phyloP scores from a whole-genome alignment of 2,113 vertebrate genomes.

The Callionymus lyra region DNA sequence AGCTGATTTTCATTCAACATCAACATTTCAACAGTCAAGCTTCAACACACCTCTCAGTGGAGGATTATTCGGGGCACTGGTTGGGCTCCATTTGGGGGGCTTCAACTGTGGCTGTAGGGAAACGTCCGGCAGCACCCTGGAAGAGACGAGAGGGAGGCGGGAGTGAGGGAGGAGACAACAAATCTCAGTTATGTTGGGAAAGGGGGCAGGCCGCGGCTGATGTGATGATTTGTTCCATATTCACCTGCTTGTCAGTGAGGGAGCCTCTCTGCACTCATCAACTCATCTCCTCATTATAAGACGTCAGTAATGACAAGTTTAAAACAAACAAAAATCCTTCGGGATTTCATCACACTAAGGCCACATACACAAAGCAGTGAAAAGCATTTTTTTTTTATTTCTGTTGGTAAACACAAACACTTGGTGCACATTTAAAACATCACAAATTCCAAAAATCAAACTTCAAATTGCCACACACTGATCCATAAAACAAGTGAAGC shows the following conservation, averaged over 20 bases:
- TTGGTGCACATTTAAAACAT: constrained; percentile 20
- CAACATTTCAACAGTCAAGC: no score
- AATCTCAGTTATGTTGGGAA: constrained; percentile 53
- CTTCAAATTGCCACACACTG: constrained; percentile 16
- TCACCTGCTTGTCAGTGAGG: constrained; percentile 45
- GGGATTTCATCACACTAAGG: constrained; percentile 39
- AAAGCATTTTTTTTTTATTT: constrained; percentile 58
- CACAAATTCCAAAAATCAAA: constrained; percentile 22
- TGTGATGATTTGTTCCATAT: constrained; percentile 49
- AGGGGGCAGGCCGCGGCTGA: constrained; percentile 35
- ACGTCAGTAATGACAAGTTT: no score
- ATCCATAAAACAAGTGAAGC: constrained; percentile 7
- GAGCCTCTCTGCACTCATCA: constrained; percentile 25
- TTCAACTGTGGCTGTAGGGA: constrained; percentile 32
- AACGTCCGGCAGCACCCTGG: constrained; percentile 55
- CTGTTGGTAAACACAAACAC: constrained; percentile 41
- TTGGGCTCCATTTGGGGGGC: constrained; percentile 33
- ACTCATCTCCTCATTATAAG: no score
- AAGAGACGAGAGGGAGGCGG: constrained; percentile 58
- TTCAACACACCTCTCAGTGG: constrained; percentile 32
- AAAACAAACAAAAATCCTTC: constrained; percentile 12
- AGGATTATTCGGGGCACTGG: constrained; percentile 5
- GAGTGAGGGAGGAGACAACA: constrained; percentile 55
- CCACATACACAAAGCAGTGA: constrained; percentile 55
- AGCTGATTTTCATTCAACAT: not conserved